Percentiles rank a stretch among this genome's conserved stretches.
These are phyloP conservation scores for Sphyrna mokarran DNA, from an alignment of 2,113 vertebrate species.

Conservation along the genomic window DNA sequence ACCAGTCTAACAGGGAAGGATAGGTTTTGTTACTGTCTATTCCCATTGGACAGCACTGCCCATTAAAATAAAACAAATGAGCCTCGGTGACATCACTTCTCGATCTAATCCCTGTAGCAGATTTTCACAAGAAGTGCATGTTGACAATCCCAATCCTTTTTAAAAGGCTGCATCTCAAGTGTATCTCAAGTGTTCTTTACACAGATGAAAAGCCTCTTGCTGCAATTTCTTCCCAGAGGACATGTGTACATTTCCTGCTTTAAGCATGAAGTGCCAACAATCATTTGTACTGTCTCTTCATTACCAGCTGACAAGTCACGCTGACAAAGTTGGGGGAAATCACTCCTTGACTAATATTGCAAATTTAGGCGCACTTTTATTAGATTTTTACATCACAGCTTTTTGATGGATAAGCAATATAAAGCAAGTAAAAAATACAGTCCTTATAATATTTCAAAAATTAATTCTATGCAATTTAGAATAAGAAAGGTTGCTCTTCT, in stretches of 20 bases:
- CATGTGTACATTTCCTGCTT: constrained; percentile 68
- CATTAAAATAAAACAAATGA: constrained; percentile 49
- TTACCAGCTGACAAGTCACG: constrained; percentile 49
- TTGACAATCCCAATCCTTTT: constrained; percentile 68
- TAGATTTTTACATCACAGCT: not conserved
- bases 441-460: not conserved
- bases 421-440: not conserved
- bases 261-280: constrained; percentile 76
- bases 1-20: constrained; percentile 42
- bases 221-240: constrained; percentile 63
- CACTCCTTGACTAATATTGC: constrained; percentile 26
- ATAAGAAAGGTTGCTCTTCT: not conserved
- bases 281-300: constrained; percentile 71
- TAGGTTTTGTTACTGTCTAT: constrained; percentile 43
- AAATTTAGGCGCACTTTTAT: not conserved
- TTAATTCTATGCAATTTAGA: not conserved
- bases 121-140: constrained; percentile 66
- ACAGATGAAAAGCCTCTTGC: constrained; percentile 62
- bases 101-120: constrained; percentile 63
- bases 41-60: constrained; percentile 42
- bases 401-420: not conserved
- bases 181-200: constrained; percentile 70
- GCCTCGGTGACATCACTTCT: constrained; percentile 62
- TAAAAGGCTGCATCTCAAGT: constrained; percentile 67
- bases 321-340: constrained; percentile 50